Conservation (phyloP, 92 coral and sea anemone genomes). For the Paramuricea clavata region DNA sequence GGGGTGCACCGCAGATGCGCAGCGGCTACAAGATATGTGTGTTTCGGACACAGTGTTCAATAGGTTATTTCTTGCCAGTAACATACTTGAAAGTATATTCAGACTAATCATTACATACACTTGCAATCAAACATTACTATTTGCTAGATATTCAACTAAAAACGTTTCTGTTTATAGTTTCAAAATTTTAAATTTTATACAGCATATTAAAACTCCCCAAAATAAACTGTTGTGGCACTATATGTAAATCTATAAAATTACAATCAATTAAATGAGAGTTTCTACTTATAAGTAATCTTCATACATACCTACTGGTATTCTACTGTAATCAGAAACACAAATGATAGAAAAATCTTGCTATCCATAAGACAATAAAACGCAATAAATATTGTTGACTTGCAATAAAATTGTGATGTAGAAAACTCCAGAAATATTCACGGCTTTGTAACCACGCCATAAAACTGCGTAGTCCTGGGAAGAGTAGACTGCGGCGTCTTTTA, state of each 20-base stretch:
- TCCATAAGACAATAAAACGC: not conserved
- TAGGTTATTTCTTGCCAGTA: too few species aligned
- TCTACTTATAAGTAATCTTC: not conserved
- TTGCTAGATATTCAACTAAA: too few species aligned
- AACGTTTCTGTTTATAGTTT: too few species aligned
- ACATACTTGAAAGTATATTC: too few species aligned
- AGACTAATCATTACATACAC: too few species aligned
- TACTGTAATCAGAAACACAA: not conserved
- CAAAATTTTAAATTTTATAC: too few species aligned
- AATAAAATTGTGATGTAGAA: not conserved
- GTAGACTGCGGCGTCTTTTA: too few species aligned
- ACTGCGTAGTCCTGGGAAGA: not conserved
- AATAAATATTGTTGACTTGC: not conserved
- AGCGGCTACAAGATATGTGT: too few species aligned
- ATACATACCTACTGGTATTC: conserved; percentile 1
- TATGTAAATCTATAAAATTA: not conserved
- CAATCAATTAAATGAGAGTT: not conserved
- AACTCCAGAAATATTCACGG: not conserved
- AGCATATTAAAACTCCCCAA: too few species aligned
- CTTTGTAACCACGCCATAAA: not conserved
- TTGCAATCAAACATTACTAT: too few species aligned
- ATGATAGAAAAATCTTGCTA: not conserved
- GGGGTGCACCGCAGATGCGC: too few species aligned
- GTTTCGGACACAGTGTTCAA: too few species aligned
- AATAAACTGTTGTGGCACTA: not conserved